phyloP scores from a whole-genome alignment of 2,797 vertebrate genomes.

The Limosa lapponica region DNA sequence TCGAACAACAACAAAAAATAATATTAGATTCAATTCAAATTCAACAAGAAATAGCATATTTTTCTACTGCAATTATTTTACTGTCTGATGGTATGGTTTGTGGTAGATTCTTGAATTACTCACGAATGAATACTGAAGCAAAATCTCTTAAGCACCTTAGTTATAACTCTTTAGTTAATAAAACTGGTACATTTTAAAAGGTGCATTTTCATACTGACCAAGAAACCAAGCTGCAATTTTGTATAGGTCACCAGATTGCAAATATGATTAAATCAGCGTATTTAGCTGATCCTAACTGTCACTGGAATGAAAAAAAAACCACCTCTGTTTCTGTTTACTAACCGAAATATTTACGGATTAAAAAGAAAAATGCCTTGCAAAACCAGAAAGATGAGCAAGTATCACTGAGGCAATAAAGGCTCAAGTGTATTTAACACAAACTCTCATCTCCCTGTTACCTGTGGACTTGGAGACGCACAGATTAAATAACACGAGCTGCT shows the following conservation, averaged over 20 bases:
- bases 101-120: neutral
- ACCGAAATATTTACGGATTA: neutral
- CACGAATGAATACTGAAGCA: neutral
- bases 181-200: neutral
- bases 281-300: neutral
- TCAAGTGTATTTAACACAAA: constrained; percentile 24
- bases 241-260: neutral
- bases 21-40: neutral
- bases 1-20: neutral
- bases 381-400: neutral
- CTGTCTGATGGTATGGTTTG: neutral
- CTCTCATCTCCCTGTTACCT: constrained; percentile 57
- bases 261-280: neutral
- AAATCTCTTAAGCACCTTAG: neutral
- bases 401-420: neutral
- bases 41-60: neutral
- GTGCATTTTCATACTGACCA: neutral
- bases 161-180: neutral
- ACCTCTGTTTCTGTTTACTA: neutral
- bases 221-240: neutral
- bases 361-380: neutral
- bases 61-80: neutral
- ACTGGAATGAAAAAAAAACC: neutral
- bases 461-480: constrained; percentile 64
- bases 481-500: constrained; percentile 78